phyloP scores from a whole-genome alignment of 2,888 invertebrate species.

The Ophion ventricosus region DNA sequence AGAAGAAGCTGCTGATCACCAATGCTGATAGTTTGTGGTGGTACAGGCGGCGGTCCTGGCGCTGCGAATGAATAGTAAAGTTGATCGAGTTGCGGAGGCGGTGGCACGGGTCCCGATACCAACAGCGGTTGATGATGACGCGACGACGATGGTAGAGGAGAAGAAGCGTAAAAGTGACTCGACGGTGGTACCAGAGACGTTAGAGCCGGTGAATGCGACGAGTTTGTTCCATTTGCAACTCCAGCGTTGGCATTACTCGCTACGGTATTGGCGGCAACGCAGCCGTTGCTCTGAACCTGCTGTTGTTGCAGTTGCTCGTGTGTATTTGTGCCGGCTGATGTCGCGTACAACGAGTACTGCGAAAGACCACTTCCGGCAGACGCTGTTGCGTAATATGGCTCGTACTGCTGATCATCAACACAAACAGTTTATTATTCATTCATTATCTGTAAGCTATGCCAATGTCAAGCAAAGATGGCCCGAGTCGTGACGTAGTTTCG shows the following conservation, averaged over 20 bases:
- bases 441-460: not conserved
- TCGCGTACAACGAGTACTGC: conserved; percentile 82
- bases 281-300: conserved; percentile 72
- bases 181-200: conserved; percentile 73
- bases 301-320: conserved; percentile 73
- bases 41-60: conserved; percentile 73
- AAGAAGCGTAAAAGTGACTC: conserved; percentile 75
- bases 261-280: conserved; percentile 70
- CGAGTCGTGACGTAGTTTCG: too few relatives aligned
- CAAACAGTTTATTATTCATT: not conserved
- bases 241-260: conserved; percentile 70
- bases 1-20: conserved; percentile 80
- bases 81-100: conserved; percentile 79
- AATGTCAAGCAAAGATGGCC: not conserved
- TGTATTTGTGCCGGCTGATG: conserved; percentile 78
- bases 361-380: conserved; percentile 80
- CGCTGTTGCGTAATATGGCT: conserved; percentile 81
- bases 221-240: conserved; percentile 73
- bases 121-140: conserved; percentile 77
- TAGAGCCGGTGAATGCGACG: conserved; percentile 75
- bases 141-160: conserved; percentile 71
- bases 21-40: conserved; percentile 72
- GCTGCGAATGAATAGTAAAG: conserved; percentile 79
- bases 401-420: conserved; percentile 75
- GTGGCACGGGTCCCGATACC: conserved; percentile 73